Base-by-base conservation (phyloP, 2,113 vertebrate genomes). In the Paracanthobrama guichenoti region DNA sequence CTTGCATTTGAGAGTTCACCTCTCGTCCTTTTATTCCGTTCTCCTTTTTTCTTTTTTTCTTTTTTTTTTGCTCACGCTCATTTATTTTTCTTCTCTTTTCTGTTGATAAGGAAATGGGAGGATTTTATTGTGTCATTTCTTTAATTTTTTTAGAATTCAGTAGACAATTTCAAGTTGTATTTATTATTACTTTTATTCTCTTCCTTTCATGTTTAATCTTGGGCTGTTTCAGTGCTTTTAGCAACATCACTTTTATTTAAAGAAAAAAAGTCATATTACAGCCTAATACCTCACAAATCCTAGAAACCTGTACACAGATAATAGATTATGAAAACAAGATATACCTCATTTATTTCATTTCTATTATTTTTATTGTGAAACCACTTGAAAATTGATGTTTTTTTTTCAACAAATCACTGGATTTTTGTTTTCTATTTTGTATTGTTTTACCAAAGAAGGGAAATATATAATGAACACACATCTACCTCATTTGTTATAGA, bases 401-500 rank as follows among this genome's bases (percentile, higher is more conserved):
- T 50, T 85, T 93, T 90, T 90, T 92, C 86, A 89, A 89, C 67
- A 85, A 83, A 91, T 93, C 90, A 92, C 91, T 93, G 91, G 91
- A 89, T 91, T 90, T 86, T 67, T 83, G 84, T 83, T 79, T 90
- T 73, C 89, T 90, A 83, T 88, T 89, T 91, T 92, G 86, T 93
- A 90, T 89, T 84, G 89, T 90, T 91, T 92, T 92, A 93, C 94
- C 94, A 93, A 93, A 95, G 94, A 94, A 93, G 92, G 92, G 91
- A 86, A 50, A 89, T 94, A 91, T 86, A 81, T 91, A 86, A 9
- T 90, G 90, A 89, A 85, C 84, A 92, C 90, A 91, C 92, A 94
- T 94, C 96, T 97, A 96, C 96, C 96, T 97, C 96, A 94, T 94
- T 85, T 90, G 89, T 92, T 91, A 91, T 88, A 90, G 88, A 92